Percentiles rank a stretch among this genome's conserved stretches.
phyloP scores from a whole-genome alignment of 2,797 vertebrate genomes.

The Taenioides sp. region DNA sequence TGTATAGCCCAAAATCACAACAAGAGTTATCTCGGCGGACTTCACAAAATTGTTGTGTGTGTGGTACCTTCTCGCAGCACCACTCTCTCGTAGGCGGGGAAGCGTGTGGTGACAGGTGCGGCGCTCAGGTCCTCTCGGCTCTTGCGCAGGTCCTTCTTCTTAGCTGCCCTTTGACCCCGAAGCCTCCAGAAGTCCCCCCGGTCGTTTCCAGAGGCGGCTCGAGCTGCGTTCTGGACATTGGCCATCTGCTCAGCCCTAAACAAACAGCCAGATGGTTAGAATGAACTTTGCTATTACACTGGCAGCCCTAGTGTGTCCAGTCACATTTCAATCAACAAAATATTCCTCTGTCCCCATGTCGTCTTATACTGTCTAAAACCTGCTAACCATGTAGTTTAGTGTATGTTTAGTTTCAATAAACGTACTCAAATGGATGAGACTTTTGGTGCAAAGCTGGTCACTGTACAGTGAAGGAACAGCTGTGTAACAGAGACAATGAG shows the following conservation, averaged over 20 bases:
- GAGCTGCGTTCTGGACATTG: slow-evolving; percentile 91
- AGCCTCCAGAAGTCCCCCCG: slow-evolving; percentile 97
- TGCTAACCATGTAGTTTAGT: too few relatives aligned
- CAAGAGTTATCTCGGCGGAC: too few relatives aligned
- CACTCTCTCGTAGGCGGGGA: slow-evolving; percentile 94
- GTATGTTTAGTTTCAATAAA: too few relatives aligned
- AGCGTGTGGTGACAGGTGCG: slow-evolving; percentile 83
- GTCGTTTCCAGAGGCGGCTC: slow-evolving; percentile 84
- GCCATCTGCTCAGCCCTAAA: slow-evolving; percentile 94
- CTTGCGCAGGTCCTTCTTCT: slow-evolving; percentile 93
- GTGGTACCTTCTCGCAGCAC: slow-evolving; percentile 88
- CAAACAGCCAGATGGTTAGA: background rate
- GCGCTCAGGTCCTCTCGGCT: slow-evolving; percentile 90
- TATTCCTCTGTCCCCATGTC: background rate
- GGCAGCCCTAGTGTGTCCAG: too few relatives aligned
- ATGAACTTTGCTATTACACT: background rate
- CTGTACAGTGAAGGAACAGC: too few relatives aligned
- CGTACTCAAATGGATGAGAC: too few relatives aligned
- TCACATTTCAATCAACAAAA: background rate
- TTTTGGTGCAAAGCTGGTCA: too few relatives aligned
- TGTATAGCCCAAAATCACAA: too few relatives aligned
- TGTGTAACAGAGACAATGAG: too few relatives aligned
- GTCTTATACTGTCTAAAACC: too few relatives aligned
- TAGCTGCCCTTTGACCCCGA: slow-evolving; percentile 90
- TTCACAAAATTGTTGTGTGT: too few relatives aligned